Evolutionary conservation across 2,888 invertebrate species (phyloP).

Genomic region (Euphydryas editha): DNA sequence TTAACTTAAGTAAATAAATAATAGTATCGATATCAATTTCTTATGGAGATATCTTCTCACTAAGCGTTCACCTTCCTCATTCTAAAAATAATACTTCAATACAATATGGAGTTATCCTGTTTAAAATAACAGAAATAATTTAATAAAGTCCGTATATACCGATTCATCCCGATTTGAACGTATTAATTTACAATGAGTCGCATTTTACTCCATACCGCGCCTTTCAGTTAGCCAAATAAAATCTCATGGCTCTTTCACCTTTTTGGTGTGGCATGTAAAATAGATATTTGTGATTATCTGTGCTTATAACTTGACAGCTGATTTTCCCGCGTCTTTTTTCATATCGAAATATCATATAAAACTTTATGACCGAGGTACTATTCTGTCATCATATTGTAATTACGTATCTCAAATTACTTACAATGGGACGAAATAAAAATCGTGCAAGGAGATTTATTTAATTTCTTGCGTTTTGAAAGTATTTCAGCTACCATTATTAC

Average conservation of each 20-base stretch:
- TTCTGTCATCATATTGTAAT: too few species aligned
- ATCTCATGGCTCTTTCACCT: slow-evolving; percentile 19
- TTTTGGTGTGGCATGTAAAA: slow-evolving; percentile 20
- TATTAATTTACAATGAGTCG: slow-evolving; percentile 7
- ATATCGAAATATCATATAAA: neutral
- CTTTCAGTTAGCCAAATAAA: slow-evolving; percentile 13
- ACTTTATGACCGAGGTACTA: too few species aligned
- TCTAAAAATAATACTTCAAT: neutral
- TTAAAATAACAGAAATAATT: neutral
- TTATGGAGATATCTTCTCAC: neutral
- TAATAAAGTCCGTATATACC: neutral
- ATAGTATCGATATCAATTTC: too few species aligned
- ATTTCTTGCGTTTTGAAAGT: too few species aligned
- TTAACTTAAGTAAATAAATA: too few species aligned
- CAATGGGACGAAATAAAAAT: too few species aligned
- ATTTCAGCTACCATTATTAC: too few species aligned
- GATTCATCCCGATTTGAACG: slow-evolving; percentile 1
- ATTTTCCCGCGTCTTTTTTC: neutral
- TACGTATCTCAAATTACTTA: too few species aligned
- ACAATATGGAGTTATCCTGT: slow-evolving; percentile 7
- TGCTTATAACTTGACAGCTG: slow-evolving; percentile 7
- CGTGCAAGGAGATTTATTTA: too few species aligned
- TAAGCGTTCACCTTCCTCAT: slow-evolving; percentile 8
- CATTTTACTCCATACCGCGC: slow-evolving; percentile 15
- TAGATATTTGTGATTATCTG: slow-evolving; percentile 27